Evolutionary conservation across 2,888 invertebrate genomes (phyloP), one percentile per base, ranked within the genome.

Genomic region (Yponomeuta plumbellus): DNA sequence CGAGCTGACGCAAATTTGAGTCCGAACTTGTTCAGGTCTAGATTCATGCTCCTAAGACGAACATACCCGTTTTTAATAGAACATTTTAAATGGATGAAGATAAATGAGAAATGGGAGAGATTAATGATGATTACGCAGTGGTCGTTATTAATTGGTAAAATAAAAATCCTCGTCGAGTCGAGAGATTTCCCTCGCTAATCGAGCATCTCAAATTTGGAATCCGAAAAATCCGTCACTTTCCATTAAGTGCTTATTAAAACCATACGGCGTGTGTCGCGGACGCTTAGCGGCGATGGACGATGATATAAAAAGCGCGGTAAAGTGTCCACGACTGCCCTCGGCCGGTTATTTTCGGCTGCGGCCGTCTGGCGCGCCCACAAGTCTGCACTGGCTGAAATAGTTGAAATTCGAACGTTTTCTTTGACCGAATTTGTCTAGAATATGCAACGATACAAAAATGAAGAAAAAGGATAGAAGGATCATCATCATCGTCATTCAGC

Each of bases 171-270:
- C 21, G 59, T 34, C 34, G 34, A 34, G 22, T 21, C 20, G 21
- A 21, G 11, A 59, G 59, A 11, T 59, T 57, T 59, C 59, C 21
- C 22, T 1, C 21, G 1, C 59, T 22, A 23, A 59, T 22, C 59
- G 11, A 21, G 22, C 59, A 21, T 11, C 13, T 59, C 59, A 52
- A 52, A 59, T 59, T 23, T 2, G 20, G 61, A 61, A 65, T 65
- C 59, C n/a, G 26, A 52, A 66, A 65, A 57, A 34, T 13, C 23
- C 62, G 39, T 68, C 68, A 68, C 71, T 68, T 74, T 72, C 71
- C 73, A 74, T 76, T 75, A 74, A 64, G 71, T 72, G 72, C 70
- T 75, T 76, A 75, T 79, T 77, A 76, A 74, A 77, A 74, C 69
- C 70, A 69, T 69, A 70, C 69, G 69, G 72, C 67, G 67, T 67